These are phyloP conservation scores for Julus scandinavius DNA, from an alignment of 2,888 invertebrate genomes.

Conservation along the genomic window DNA sequence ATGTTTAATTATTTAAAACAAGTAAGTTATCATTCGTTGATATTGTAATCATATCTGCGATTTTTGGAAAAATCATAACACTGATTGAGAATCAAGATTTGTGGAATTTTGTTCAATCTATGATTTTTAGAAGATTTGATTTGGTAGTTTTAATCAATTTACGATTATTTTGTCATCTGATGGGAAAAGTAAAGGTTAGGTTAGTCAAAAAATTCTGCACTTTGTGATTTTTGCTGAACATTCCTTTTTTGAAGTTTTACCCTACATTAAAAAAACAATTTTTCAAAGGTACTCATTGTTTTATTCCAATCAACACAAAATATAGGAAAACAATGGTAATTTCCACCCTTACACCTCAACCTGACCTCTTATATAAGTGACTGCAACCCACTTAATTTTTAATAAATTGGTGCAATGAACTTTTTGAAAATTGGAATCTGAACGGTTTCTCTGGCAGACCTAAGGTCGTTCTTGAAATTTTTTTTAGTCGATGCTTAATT, in stretches of 20 bases:
- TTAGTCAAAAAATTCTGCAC: background rate
- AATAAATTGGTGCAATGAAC: slow-evolving; percentile 16
- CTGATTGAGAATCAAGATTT: no score
- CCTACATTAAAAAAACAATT: background rate
- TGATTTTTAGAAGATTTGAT: no score
- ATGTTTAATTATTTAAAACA: no score
- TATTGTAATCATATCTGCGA: no score
- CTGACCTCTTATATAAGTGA: background rate
- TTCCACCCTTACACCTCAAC: background rate
- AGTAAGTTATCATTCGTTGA: no score
- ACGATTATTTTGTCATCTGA: background rate
- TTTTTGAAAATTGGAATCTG: background rate
- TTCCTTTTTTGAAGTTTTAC: background rate
- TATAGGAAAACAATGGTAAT: background rate
- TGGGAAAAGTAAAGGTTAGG: background rate
- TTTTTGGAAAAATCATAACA: no score
- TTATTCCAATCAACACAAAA: background rate
- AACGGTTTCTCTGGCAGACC: background rate
- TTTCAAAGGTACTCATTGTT: slow-evolving; percentile 2
- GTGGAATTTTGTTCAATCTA: no score
- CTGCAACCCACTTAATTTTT: background rate
- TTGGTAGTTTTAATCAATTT: background rate
- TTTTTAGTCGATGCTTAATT: background rate
- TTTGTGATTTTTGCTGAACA: background rate
- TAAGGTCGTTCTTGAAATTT: slow-evolving; percentile 8